phyloP scores from a whole-genome alignment of 2,113 vertebrate genomes.

The Pluvialis apricaria region DNA sequence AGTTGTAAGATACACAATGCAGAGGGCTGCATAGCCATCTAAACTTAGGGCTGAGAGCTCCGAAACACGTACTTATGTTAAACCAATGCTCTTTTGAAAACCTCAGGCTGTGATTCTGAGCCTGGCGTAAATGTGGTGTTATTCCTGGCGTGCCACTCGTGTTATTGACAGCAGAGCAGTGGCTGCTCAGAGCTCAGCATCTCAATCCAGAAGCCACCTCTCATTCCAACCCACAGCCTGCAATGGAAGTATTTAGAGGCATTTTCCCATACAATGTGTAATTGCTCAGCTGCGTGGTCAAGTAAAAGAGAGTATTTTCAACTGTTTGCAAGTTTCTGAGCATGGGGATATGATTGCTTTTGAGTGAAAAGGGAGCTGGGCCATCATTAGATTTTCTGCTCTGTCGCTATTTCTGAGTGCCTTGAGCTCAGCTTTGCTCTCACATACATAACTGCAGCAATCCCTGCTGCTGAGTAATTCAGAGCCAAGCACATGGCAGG shows the following conservation, averaged over 20 bases:
- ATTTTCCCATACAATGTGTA: background rate
- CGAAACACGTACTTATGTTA: background rate
- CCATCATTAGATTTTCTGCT: background rate
- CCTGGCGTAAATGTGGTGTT: slow-evolving; percentile 27
- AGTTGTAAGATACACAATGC: background rate
- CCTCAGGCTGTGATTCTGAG: slow-evolving; percentile 4
- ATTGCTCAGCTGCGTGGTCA: background rate
- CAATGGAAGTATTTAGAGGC: background rate
- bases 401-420: background rate
- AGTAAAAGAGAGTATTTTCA: background rate
- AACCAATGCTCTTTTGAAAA: slow-evolving; percentile 32
- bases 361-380: background rate
- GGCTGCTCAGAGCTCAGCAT: background rate
- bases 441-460: background rate
- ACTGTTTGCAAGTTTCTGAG: background rate
- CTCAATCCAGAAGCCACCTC: background rate
- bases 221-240: background rate
- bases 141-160: slow-evolving; percentile 48
- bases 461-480: background rate
- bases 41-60: background rate
- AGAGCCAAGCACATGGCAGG: background rate
- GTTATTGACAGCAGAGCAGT: background rate
- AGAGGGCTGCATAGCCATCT: background rate
- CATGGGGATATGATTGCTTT: background rate
- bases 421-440: background rate